Percentiles rank a stretch among this genome's conserved stretches.
phyloP scores from a whole-genome alignment of 64 coral and sea anemone genomes.

The Stylophora pistillata region DNA sequence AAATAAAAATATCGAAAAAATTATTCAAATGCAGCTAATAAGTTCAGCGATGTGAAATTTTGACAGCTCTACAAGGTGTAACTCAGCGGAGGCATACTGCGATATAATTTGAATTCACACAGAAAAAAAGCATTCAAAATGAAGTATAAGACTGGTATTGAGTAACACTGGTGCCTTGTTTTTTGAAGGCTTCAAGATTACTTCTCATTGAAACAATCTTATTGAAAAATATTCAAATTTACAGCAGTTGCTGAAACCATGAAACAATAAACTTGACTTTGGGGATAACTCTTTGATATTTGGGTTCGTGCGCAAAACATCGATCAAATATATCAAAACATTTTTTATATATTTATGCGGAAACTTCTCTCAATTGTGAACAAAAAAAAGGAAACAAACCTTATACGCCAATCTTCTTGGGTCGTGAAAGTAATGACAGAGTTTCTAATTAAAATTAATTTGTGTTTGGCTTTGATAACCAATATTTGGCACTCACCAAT shows the following conservation, averaged over 20 bases:
- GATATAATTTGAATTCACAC: too few species aligned
- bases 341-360: too few species aligned
- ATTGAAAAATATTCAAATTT: neutral
- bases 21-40: too few species aligned
- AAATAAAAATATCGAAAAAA: too few species aligned
- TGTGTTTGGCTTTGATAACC: neutral
- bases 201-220: neutral
- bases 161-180: neutral
- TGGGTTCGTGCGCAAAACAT: too few species aligned
- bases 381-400: too few species aligned
- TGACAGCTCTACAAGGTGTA: too few species aligned
- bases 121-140: too few species aligned
- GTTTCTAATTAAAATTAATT: neutral
- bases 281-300: neutral
- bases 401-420: neutral
- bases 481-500: neutral
- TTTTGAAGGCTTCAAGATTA: neutral
- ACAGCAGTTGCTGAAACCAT: neutral
- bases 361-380: too few species aligned
- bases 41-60: too few species aligned
- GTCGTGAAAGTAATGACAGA: neutral
- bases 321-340: too few species aligned
- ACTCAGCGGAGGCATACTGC: too few species aligned
- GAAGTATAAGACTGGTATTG: neutral
- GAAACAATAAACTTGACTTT: neutral